Evolutionary conservation across 1,140 invertebrate species (phyloP).

Genomic region (Epicauta chinensis): DNA sequence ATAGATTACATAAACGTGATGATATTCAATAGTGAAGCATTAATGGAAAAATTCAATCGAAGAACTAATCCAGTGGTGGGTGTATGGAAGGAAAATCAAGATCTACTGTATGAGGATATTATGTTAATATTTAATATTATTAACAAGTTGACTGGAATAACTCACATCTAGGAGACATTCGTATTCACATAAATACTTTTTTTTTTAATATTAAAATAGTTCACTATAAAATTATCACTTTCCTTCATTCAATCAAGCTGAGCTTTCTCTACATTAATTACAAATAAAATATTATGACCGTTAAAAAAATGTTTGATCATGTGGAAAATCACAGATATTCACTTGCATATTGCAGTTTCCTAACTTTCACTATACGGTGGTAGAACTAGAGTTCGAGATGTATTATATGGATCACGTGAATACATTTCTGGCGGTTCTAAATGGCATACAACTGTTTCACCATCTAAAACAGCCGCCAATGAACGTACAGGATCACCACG

Average conservation of each 20-base stretch:
- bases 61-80: not conserved
- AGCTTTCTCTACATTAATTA: slow-evolving; percentile 36
- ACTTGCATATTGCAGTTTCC: slow-evolving; percentile 41
- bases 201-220: slow-evolving; percentile 37
- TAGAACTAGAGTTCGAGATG: slow-evolving; percentile 38
- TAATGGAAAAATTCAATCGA: no score
- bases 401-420: slow-evolving; percentile 34
- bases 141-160: slow-evolving; percentile 38
- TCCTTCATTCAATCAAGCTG: slow-evolving; percentile 38
- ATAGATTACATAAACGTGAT: no score
- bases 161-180: slow-evolving; percentile 37
- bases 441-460: slow-evolving; percentile 76
- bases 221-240: slow-evolving; percentile 44
- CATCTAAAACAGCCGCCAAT: slow-evolving; percentile 70
- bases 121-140: not conserved
- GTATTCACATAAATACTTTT: slow-evolving; percentile 36
- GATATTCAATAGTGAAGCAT: no score
- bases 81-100: not conserved
- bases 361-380: slow-evolving; percentile 44
- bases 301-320: slow-evolving; percentile 41
- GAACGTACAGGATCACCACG: slow-evolving; percentile 52
- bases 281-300: slow-evolving; percentile 35
- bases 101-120: not conserved
- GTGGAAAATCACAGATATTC: slow-evolving; percentile 44
- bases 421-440: slow-evolving; percentile 56